Base-by-base conservation (phyloP, 2,113 vertebrate species). In the Leucosticte australis region DNA sequence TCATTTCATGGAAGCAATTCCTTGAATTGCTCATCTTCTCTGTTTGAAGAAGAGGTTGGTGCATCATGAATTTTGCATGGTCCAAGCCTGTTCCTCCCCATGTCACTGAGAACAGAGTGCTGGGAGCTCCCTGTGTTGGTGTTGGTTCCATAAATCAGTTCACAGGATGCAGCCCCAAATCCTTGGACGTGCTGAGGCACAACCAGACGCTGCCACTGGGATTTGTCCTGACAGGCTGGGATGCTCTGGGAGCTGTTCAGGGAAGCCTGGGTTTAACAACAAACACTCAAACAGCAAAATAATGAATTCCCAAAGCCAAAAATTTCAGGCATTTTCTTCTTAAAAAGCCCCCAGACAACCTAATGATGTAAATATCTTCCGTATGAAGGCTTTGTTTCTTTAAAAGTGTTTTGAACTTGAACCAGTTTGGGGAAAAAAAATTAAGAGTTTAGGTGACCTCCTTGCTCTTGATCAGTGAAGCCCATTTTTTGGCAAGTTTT, bases 271-370 rank as follows among this genome's bases (percentile, higher is more conserved):
- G 28, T 70, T 89, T 33, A 49, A 68, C 57, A 60, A 60, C 57
- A 37, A 60, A 60, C 57, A 37, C 82, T 39, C 90, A 62, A 77
- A 52, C 3, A 70, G 12, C 33, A 75, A 62, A 77, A 53, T 4
- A 1, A 69, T 18, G 6, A 57, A 87, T 82, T 85, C 63, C 46
- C 6, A 2, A 68, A 85, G 57, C 15, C 33, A 80, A 47, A 17
- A 31, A 56, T 47, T 88, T 83, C 75, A 87, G 70, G 35, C 30
- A 37, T 53, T 81, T 68, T 28, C 49, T 76, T 89, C 52, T 73
- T 28, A 9, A 75, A 79, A 53, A 46, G 2, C 0, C 1, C 14
- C 11, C 1, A 1, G 57, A 44, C 10, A 4, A 71, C 11, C 15
- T 28, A 30, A 73, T 50, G 1, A 42, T 79, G 71, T 68, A 70